phyloP scores from a whole-genome alignment of 2,888 invertebrate genomes.

The Pasiphila rectangulata region DNA sequence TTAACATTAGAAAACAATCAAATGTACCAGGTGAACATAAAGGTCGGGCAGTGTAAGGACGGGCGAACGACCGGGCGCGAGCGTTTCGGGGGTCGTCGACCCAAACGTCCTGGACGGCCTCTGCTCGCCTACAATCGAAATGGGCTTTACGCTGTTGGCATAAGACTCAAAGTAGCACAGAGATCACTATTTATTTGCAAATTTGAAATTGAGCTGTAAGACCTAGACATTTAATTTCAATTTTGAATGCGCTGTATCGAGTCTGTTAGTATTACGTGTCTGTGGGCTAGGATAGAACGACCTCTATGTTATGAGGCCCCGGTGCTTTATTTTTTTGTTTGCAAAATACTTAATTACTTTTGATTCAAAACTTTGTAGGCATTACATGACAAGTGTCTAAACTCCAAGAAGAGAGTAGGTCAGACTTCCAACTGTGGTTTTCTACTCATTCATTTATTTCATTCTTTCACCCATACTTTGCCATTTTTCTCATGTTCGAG shows the following conservation, averaged over 20 bases:
- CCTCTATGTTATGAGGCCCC: slow-evolving; percentile 29
- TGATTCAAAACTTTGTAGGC: no score
- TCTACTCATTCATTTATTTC: no score
- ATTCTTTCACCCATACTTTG: no score
- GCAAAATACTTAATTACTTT: no score
- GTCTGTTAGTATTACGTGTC: not conserved
- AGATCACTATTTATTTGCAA: not conserved
- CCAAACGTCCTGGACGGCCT: slow-evolving; percentile 68
- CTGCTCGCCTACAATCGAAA: no score
- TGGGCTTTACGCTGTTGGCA: not conserved
- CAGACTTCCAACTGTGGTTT: no score
- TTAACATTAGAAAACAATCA: slow-evolving; percentile 32
- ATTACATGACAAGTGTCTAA: no score
- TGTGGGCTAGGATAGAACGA: not conserved
- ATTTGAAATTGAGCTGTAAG: not conserved
- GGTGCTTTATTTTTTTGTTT: slow-evolving; percentile 12
- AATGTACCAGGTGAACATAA: slow-evolving; percentile 71
- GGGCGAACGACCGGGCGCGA: slow-evolving; percentile 74
- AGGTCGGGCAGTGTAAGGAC: slow-evolving; percentile 72
- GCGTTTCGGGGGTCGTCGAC: slow-evolving; percentile 73
- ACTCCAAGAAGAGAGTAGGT: no score
- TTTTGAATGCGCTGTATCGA: not conserved
- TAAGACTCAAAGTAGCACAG: slow-evolving; percentile 3
- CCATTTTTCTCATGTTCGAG: no score
- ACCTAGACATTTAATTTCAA: not conserved